Evolutionary conservation across 2,888 invertebrate species (phyloP), one percentile per base, ranked within the genome.

Genomic region (Physocephala rufipes): DNA sequence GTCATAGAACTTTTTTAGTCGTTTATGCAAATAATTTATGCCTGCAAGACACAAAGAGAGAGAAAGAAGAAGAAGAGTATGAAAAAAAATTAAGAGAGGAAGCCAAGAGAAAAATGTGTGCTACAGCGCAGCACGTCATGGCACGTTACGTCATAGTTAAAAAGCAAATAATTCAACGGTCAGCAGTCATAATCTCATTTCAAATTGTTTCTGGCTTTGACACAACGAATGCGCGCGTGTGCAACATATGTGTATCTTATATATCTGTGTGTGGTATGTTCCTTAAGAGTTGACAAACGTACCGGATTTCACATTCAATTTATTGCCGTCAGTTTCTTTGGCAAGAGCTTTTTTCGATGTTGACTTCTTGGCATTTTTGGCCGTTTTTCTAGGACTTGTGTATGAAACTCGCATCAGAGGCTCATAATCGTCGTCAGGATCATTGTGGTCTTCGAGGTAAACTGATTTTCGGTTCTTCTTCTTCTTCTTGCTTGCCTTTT

Each of bases 231-330:
- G 36, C 36, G 36, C 9, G 36, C 9, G 36, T 4, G 36, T 9
- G 36, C 9, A 4, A 21, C 24, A 13, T 55, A 3, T 12, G 24
- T 53, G 19, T 24, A 15, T 28, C 30, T 28, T 19, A 15, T 36
- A 62, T 62, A 36, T 21, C 5, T 24, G n/a, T 9, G 59, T 43
- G 21, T 47, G 5, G 24, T 16, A 15, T 21, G 24, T 47, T 62
- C n/a, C 19, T 9, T n/a, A 63, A 26, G n/a, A 24, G 58, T 7
- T 58, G 88, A 92, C 93, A 87, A 92, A 92, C 90, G 92, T 92
- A 90, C 93, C 93, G 88, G 92, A 93, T 84, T 86, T 85, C 73
- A 85, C 82, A 81, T 85, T 86, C 79, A 82, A 80, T 80, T 84
- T 84, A 2, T 81, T 82, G 74, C 76, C 79, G 78, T 86, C 78